These are phyloP conservation scores for Columba livia DNA, from an alignment of 2,113 vertebrate genomes.

Conservation along the genomic window DNA sequence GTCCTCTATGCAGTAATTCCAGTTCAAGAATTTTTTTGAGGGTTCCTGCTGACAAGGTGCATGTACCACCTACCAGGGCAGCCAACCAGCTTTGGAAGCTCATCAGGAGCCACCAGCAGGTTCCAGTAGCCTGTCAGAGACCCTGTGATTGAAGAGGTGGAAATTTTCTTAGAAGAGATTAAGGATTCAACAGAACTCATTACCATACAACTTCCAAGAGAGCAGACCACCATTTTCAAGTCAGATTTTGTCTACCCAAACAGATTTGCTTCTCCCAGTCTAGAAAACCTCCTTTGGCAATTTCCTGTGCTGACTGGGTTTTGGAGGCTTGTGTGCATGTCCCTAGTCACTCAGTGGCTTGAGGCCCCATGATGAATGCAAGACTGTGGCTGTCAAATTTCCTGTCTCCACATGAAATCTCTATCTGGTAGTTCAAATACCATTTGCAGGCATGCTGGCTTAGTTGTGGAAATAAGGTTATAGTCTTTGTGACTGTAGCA, in stretches of 20 bases:
- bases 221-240: slow-evolving; percentile 15
- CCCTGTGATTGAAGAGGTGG: background rate
- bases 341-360: background rate
- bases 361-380: background rate
- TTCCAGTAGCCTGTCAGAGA: background rate
- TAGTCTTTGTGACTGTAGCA: background rate
- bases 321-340: slow-evolving; percentile 20
- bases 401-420: slow-evolving; percentile 53
- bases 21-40: background rate
- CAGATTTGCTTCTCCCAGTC: slow-evolving; percentile 1
- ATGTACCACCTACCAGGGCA: accelerated
- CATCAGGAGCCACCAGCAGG: background rate
- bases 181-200: background rate
- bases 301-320: slow-evolving; percentile 50
- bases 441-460: slow-evolving; percentile 24
- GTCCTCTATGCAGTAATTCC: background rate
- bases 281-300: slow-evolving; percentile 38
- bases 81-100: background rate
- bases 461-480: slow-evolving; percentile 9
- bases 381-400: slow-evolving; percentile 55
- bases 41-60: background rate
- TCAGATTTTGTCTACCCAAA: slow-evolving; percentile 14
- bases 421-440: slow-evolving; percentile 40
- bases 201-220: slow-evolving; percentile 1
- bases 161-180: background rate